Percentiles rank a stretch among this genome's conserved stretches.
phyloP scores from a whole-genome alignment of 2,113 vertebrate genomes.

The Xyliphius kryptos region DNA sequence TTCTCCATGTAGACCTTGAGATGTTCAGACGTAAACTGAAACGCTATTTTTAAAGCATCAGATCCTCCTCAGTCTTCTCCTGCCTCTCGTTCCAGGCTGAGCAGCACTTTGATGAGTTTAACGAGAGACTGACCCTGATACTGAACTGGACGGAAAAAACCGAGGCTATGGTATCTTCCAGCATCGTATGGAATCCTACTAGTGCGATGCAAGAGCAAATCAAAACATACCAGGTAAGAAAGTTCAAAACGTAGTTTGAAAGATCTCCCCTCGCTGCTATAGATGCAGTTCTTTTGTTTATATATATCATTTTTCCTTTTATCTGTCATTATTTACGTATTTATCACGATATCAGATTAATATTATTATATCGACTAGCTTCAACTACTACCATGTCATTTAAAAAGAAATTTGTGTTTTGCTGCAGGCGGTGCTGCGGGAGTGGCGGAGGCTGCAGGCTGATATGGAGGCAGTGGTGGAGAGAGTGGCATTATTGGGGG shows the following conservation, averaged over 20 bases:
- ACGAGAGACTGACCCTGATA: constrained; percentile 76
- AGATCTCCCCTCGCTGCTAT: too few species aligned
- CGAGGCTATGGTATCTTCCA: constrained; percentile 71
- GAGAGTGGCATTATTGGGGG: constrained; percentile 69
- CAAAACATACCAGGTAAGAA: constrained; percentile 79
- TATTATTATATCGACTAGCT: too few species aligned
- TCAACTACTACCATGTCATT: too few species aligned
- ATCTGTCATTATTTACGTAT: too few species aligned
- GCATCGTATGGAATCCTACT: constrained; percentile 81
- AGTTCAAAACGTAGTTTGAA: constrained; percentile 26
- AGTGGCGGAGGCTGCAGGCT: constrained; percentile 80
- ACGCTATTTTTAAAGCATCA: too few species aligned
- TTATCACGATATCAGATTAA: too few species aligned
- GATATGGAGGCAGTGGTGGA: constrained; percentile 84
- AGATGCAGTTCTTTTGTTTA: too few species aligned
- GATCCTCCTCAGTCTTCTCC: too few species aligned
- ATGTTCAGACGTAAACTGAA: too few species aligned
- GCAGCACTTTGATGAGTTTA: constrained; percentile 83
- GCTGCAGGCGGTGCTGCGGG: constrained; percentile 80
- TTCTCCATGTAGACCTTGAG: too few species aligned
- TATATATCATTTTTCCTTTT: too few species aligned
- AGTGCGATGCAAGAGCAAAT: constrained; percentile 88
- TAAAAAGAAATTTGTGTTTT: constrained; percentile 35
- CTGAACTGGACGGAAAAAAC: constrained; percentile 87
- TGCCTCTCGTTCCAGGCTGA: too few species aligned